Evolutionary conservation across 2,797 vertebrate species (phyloP), one percentile per base, ranked within the genome.

Genomic region (Salmo trutta): DNA sequence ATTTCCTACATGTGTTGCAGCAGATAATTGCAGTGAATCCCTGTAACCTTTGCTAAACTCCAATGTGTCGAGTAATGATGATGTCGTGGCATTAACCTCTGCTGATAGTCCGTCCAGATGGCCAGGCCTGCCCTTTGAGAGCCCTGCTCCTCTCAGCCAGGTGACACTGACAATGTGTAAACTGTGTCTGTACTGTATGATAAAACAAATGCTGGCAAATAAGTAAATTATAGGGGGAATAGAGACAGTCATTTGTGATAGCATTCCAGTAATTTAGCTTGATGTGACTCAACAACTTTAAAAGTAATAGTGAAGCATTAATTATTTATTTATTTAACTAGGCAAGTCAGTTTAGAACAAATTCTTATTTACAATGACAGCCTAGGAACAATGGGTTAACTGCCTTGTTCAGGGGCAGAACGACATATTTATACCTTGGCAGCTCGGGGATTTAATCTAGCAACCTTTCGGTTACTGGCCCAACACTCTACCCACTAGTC

Each of bases 21-120:
- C 87, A 84, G 83, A 31, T 91, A 85, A 89, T 80, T 81, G 85
- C 79, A 78, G 88, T 86, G 82, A 81, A 84, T 89, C 80, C 53
- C 29, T 73, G 75, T 89, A 89, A 92, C 90, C 90, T 92, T 89
- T 92, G 83, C 85, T 87, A 90, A 93, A 86, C 87, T 89, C 80
- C 80, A 88, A 85, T 85, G 84, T 93, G 88, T 91, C 88, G 84
- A 71, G 83, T 93, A 93, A 93, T 93, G 88, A 93, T 92, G 90
- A 93, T 91, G 91, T 91, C 82, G 83, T 90, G 87, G 91, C 88
- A 89, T 91, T 91, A 91, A 91, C 91, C 92, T 92, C 90, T 91
- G 90, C 84, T 89, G 81, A 87, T 86, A 91, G 77, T 82, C 86
- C 76, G 84, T 79, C 89, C 93, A 95, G 94, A 93, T 94, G 93